Conservation (phyloP, 1,140 invertebrate species). For the Macrostomum lignano region DNA sequence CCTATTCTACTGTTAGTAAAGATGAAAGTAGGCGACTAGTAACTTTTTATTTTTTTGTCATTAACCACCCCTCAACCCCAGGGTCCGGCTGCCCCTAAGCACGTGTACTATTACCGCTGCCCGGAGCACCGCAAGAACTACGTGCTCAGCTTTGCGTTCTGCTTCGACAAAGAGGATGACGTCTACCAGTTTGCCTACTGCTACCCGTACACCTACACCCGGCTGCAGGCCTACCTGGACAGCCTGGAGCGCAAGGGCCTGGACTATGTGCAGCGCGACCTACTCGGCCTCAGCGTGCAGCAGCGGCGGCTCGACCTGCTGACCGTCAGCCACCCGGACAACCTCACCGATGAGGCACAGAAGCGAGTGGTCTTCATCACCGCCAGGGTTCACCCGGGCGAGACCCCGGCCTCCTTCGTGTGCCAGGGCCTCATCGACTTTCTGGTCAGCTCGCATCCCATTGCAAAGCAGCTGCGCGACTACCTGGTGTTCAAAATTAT, state of each 20-base stretch:
- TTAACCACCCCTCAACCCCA: slow-evolving; percentile 25
- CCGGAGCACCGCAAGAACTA: slow-evolving; percentile 60
- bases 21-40: no score
- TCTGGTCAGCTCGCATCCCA: slow-evolving; percentile 37
- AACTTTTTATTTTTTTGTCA: neutral
- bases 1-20: no score
- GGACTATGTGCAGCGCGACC: slow-evolving; percentile 37
- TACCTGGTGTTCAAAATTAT: slow-evolving; percentile 55
- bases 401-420: slow-evolving; percentile 33
- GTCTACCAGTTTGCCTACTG: slow-evolving; percentile 70
- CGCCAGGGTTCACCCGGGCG: slow-evolving; percentile 56
- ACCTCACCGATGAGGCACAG: slow-evolving; percentile 29
- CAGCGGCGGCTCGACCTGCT: slow-evolving; percentile 55
- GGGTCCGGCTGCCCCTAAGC: slow-evolving; percentile 48
- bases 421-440: slow-evolving; percentile 39
- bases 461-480: slow-evolving; percentile 39
- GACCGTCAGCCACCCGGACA: slow-evolving; percentile 45
- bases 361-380: slow-evolving; percentile 41
- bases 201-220: slow-evolving; percentile 71
- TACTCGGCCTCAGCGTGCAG: slow-evolving; percentile 46
- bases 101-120: slow-evolving; percentile 75
- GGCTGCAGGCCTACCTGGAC: slow-evolving; percentile 52
- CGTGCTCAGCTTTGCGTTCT: slow-evolving; percentile 67
- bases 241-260: slow-evolving; percentile 38
- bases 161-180: slow-evolving; percentile 64